Evolutionary conservation across 2,888 invertebrate species (phyloP), one percentile per base, ranked within the genome.

Genomic region (Tetranychus truncatus): DNA sequence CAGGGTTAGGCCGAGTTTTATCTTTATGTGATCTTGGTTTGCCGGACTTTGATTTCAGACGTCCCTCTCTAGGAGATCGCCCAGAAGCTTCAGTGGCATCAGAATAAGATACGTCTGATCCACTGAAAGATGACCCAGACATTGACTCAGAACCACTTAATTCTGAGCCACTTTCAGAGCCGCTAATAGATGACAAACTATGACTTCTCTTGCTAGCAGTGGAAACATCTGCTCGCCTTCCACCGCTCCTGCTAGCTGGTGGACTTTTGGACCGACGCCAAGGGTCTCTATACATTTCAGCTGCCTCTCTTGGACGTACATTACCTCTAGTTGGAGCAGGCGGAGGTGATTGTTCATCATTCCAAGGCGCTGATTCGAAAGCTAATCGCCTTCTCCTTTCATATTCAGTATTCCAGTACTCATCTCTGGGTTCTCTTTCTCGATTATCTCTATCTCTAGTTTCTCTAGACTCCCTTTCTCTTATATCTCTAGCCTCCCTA

Each of bases 281-380:
- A 15, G 77, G 77, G 46, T 76, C 77, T 21, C 77, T 71, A 72
- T 75, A 76, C 18, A 21, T 9, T 71, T 76, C 75, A 9, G 76
- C 69, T n/a, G 69, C 20, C 18, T 69, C 66, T n/a, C 24, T 71
- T 44, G 46, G 74, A 11, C 34, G 44, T 65, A 15, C 11, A 21
- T 15, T 44, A 21, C 24, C 21, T 72, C 46, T 34, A 45, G 18
- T 34, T 7, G 65, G 21, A 18, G 18, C 44, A 24, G 74, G 66
- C 21, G 65, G 20, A 18, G 74, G 20, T 11, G 46, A 46, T 45
- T 73, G 45, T 20, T n/a, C 20, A 45, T 66, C 45, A 55, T 77
- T 77, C 77, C 77, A 77, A 21, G 77, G 77, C 20, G 77, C 77
- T 11, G 75, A 73, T 44, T 77, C 76, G 46, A 73, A 77, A n/a